These are phyloP conservation scores for Umimayanthus chanpuru DNA, from an alignment of 92 coral and sea anemone species.

Conservation along the genomic window DNA sequence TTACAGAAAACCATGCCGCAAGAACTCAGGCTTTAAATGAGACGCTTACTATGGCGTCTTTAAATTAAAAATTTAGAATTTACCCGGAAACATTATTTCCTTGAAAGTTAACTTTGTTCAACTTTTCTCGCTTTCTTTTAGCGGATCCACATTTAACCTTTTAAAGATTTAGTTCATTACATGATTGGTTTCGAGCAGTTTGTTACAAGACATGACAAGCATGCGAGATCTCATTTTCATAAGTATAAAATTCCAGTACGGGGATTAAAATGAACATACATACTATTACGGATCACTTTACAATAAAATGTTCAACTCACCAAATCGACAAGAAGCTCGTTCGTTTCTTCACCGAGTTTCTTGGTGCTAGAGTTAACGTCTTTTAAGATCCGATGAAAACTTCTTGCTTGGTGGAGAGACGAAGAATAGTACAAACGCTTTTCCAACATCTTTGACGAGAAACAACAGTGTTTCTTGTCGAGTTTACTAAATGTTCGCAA, in stretches of 20 bases:
- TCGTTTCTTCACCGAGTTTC: constrained; percentile 66
- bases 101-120: not conserved
- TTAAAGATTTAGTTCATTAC: not conserved
- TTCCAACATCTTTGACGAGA: constrained; percentile 5
- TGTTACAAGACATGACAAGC: not conserved
- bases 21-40: not conserved
- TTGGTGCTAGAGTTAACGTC: constrained; percentile 70
- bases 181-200: not conserved
- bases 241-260: not conserved
- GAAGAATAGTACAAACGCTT: not conserved
- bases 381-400: constrained; percentile 55
- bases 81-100: not conserved
- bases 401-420: constrained; percentile 48
- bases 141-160: too few relatives aligned
- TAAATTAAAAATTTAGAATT: too few relatives aligned
- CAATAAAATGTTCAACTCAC: constrained; percentile 37
- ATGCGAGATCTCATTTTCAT: not conserved
- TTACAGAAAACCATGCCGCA: not conserved
- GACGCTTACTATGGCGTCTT: not conserved
- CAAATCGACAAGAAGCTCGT: constrained; percentile 65
- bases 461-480: not conserved
- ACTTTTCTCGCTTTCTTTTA: too few relatives aligned
- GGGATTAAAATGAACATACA: not conserved
- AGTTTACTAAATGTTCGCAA: not conserved
- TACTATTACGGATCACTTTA: not conserved